A percentile compares a stretch with the other conserved stretches of the same genome.
phyloP scores from a whole-genome alignment of 2,888 invertebrate genomes.

The Palloptera scutellata region DNA sequence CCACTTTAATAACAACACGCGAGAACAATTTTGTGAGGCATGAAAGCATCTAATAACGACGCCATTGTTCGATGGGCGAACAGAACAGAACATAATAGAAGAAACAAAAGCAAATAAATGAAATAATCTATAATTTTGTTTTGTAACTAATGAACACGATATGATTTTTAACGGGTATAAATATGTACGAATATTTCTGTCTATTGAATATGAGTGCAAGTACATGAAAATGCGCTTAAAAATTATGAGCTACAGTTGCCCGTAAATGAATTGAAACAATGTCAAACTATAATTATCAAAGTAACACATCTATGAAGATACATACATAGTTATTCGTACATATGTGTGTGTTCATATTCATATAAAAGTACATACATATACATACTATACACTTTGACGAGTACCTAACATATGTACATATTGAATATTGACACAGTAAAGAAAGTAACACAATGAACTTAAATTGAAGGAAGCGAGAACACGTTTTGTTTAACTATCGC shows the following conservation, averaged over 20 bases:
- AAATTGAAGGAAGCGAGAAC: conserved; percentile 6
- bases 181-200: no score
- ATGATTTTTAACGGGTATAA: background rate
- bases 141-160: conserved; percentile 10
- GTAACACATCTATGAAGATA: conserved; percentile 12
- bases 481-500: background rate
- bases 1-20: no score
- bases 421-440: conserved; percentile 6
- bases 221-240: background rate
- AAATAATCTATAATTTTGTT: background rate
- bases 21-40: background rate
- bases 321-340: background rate
- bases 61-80: conserved; percentile 2
- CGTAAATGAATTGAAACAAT: conserved; percentile 17
- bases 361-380: background rate
- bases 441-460: conserved; percentile 6
- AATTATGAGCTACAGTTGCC: background rate
- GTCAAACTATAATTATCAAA: conserved; percentile 25
- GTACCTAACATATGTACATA: background rate
- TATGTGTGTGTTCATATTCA: background rate
- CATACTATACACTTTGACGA: background rate
- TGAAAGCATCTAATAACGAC: conserved; percentile 12
- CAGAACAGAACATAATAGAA: no score
- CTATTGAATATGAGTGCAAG: background rate
- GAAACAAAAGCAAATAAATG: background rate